Conservation (phyloP, 2,888 invertebrate species). For the Scaptomyza reducta region DNA sequence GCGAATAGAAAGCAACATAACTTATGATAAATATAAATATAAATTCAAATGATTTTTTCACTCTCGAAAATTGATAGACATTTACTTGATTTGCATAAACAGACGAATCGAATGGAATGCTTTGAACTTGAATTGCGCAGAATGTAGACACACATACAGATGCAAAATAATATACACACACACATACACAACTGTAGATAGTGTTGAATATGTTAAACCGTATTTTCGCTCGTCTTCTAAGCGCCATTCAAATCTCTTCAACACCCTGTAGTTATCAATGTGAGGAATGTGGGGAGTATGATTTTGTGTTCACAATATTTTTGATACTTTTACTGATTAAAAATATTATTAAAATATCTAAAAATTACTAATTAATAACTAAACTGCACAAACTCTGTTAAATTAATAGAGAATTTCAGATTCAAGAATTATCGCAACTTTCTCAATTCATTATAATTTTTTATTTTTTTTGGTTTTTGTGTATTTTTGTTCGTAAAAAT, state of each 20-base stretch:
- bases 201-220: slow-evolving; percentile 10
- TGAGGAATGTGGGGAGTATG: not conserved
- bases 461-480: not conserved
- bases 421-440: not conserved
- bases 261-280: not conserved
- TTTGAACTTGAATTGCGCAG: slow-evolving; percentile 55
- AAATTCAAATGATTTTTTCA: slow-evolving; percentile 8
- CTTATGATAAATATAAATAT: not conserved
- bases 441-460: not conserved
- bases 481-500: slow-evolving; percentile 21
- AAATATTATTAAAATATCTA: no score
- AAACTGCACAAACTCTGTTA: no score
- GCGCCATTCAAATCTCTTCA: slow-evolving; percentile 37
- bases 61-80: slow-evolving; percentile 15
- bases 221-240: slow-evolving; percentile 26
- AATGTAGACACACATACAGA: slow-evolving; percentile 20
- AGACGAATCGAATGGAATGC: slow-evolving; percentile 26
- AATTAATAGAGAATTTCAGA: not conserved
- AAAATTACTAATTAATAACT: no score
- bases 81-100: slow-evolving; percentile 35
- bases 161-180: slow-evolving; percentile 1
- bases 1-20: not conserved
- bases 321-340: no score
- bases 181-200: slow-evolving; percentile 4
- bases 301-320: no score